These are phyloP conservation scores for Cheilinus undulatus DNA, from an alignment of 2,113 vertebrate genomes.

Conservation along the genomic window DNA sequence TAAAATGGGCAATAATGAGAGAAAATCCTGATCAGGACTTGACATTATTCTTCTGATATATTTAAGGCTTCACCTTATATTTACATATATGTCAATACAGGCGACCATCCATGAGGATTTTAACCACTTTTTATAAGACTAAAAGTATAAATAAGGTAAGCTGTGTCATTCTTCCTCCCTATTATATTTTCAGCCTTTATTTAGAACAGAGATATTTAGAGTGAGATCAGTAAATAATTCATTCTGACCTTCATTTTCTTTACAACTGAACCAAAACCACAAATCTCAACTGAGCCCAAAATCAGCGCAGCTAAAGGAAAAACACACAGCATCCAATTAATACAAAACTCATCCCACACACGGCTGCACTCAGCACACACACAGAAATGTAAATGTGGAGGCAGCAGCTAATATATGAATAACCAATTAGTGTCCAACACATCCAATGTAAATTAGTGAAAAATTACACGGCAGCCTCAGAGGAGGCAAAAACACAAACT, in stretches of 20 bases:
- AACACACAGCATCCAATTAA: slow-evolving; percentile 53
- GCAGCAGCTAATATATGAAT: slow-evolving; percentile 57
- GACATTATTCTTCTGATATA: no score
- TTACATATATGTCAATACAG: no score
- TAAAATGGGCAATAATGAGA: no score
- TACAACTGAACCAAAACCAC: slow-evolving; percentile 53
- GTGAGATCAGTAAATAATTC: slow-evolving; percentile 54
- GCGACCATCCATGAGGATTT: no score
- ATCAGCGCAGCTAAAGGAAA: slow-evolving; percentile 32
- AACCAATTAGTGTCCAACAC: slow-evolving; percentile 55
- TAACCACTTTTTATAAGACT: no score
- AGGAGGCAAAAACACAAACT: slow-evolving; percentile 33
- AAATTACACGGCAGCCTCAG: slow-evolving; percentile 45
- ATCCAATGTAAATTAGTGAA: slow-evolving; percentile 50
- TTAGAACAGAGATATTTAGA: slow-evolving; percentile 32
- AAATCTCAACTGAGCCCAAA: slow-evolving; percentile 48
- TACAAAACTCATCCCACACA: slow-evolving; percentile 54
- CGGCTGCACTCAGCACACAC: slow-evolving; percentile 35
- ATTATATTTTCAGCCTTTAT: slow-evolving; percentile 1
- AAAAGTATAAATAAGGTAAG: not conserved
- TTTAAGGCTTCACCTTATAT: no score
- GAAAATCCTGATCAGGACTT: no score
- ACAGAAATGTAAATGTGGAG: slow-evolving; percentile 11
- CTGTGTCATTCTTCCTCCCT: not conserved
- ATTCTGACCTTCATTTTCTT: slow-evolving; percentile 59